These are phyloP conservation scores for Hemicrepidius hirtus DNA, from an alignment of 2,888 invertebrate species.

Conservation along the genomic window DNA sequence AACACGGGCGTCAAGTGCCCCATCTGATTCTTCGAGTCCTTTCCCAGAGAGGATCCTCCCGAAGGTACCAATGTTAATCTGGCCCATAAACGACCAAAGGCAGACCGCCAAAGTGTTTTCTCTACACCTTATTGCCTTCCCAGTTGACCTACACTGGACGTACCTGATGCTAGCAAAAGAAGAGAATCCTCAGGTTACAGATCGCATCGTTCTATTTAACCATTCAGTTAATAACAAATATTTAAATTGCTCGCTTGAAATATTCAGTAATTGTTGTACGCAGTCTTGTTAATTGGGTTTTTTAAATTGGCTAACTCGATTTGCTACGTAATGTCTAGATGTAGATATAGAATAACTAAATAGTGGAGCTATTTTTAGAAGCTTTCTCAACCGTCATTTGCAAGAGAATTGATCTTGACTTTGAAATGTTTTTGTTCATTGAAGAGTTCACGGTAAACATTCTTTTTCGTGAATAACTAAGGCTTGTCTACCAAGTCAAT, in stretches of 20 bases:
- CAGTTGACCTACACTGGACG: conserved; percentile 50
- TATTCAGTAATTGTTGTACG: conserved; percentile 27
- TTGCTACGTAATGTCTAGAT: conserved; percentile 34
- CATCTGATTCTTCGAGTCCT: conserved; percentile 33
- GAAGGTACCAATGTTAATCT: conserved; percentile 42
- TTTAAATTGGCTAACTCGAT: conserved; percentile 45
- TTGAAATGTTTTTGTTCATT: conserved; percentile 43
- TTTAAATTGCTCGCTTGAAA: not conserved
- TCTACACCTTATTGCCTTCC: conserved; percentile 61
- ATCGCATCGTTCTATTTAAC: not conserved
- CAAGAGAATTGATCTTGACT: conserved; percentile 47
- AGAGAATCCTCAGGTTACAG: conserved; percentile 27
- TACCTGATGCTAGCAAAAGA: conserved; percentile 47
- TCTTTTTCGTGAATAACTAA: conserved; percentile 31
- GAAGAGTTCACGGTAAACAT: conserved; percentile 34
- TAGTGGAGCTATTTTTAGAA: conserved; percentile 45
- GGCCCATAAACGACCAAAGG: conserved; percentile 57
- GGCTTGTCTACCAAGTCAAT: not conserved
- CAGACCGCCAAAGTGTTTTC: conserved; percentile 62
- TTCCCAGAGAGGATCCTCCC: conserved; percentile 12
- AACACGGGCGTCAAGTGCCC: conserved; percentile 43
- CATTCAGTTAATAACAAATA: no score
- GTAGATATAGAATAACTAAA: conserved; percentile 43
- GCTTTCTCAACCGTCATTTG: conserved; percentile 38
- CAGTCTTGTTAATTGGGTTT: conserved; percentile 29